Evolutionary conservation across 2,888 invertebrate species (phyloP).

Genomic region (Melinaea marsaeus): DNA sequence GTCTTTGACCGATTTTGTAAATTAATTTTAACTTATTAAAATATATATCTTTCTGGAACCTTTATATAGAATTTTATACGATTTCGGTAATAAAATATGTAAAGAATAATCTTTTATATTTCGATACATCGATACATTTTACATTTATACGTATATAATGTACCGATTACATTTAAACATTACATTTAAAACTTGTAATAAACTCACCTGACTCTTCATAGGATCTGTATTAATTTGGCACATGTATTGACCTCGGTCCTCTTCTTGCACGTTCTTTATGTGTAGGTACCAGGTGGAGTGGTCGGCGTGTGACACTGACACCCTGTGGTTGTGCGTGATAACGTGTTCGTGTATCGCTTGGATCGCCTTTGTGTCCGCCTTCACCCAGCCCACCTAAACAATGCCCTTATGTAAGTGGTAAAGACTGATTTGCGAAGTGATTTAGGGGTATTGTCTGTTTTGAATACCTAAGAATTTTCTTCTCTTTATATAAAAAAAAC

Average conservation of each 20-base stretch:
- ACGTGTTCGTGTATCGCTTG: slow-evolving; percentile 92
- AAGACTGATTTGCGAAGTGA: slow-evolving; percentile 3
- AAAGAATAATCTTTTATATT: too few relatives aligned
- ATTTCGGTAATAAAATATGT: too few relatives aligned
- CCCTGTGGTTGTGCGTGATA: slow-evolving; percentile 89
- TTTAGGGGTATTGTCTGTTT: neutral
- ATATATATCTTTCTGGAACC: too few relatives aligned
- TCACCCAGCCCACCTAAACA: slow-evolving; percentile 88
- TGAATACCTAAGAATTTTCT: neutral
- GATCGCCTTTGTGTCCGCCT: slow-evolving; percentile 90
- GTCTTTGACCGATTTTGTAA: too few relatives aligned
- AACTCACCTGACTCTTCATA: slow-evolving; percentile 87
- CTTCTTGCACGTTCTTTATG: slow-evolving; percentile 87
- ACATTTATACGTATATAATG: too few relatives aligned
- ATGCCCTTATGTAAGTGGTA: slow-evolving; percentile 10
- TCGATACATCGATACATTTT: too few relatives aligned
- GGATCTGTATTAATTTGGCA: slow-evolving; percentile 94
- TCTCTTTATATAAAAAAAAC: too few relatives aligned
- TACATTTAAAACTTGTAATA: neutral
- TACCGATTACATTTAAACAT: too few relatives aligned
- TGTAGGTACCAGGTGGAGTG: slow-evolving; percentile 90
- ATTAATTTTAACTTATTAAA: too few relatives aligned
- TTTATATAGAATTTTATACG: too few relatives aligned
- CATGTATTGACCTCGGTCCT: slow-evolving; percentile 90
- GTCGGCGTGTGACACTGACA: slow-evolving; percentile 87